Percentiles rank a stretch among this genome's conserved stretches.
phyloP scores from a whole-genome alignment of 2,113 vertebrate species.

The Nycticryphes semicollaris region DNA sequence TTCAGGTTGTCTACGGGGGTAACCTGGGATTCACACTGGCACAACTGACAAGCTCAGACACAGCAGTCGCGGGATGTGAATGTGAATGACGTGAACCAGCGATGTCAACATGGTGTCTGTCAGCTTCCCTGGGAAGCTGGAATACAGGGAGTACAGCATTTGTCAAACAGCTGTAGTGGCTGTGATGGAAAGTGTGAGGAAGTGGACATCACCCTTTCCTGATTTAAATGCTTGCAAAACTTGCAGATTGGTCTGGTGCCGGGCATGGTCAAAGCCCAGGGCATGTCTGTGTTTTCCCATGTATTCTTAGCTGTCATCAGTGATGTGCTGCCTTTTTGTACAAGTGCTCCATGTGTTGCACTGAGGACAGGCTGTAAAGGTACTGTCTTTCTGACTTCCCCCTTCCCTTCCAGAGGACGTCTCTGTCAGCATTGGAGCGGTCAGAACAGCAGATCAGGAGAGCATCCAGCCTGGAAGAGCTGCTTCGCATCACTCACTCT shows the following conservation, averaged over 20 bases:
- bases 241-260: not conserved
- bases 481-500: slow-evolving; percentile 88
- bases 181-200: not conserved
- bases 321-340: not conserved
- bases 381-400: not conserved
- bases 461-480: slow-evolving; percentile 89
- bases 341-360: not conserved
- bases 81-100: not conserved
- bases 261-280: not conserved
- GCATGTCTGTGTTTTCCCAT: not conserved
- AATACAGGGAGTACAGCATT: not conserved
- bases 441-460: slow-evolving; percentile 87
- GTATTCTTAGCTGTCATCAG: not conserved
- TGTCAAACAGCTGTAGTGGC: not conserved
- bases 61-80: not conserved
- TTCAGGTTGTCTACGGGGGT: not conserved
- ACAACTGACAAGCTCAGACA: not conserved
- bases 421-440: slow-evolving; percentile 77
- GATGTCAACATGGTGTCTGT: not conserved
- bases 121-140: not conserved
- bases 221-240: not conserved
- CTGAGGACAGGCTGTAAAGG: not conserved
- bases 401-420: slow-evolving; percentile 56
- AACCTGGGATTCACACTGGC: not conserved
- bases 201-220: not conserved